Evolutionary conservation across 2,113 vertebrate genomes (phyloP).

Genomic region (Strix aluco): DNA sequence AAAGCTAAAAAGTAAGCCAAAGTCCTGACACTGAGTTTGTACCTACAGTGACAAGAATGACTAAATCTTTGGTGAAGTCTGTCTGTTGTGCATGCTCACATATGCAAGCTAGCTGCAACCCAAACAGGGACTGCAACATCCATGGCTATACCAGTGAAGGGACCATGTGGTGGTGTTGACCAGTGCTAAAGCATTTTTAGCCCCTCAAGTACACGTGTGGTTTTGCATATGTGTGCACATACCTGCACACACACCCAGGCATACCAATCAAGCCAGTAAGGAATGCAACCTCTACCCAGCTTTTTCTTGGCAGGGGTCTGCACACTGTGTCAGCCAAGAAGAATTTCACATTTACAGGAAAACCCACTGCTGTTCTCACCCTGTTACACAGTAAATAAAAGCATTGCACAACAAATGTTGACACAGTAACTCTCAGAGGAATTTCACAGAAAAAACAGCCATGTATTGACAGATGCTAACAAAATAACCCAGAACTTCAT

Average conservation of each 20-base stretch:
- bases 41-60: not conserved
- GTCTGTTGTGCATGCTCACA: not conserved
- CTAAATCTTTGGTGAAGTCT: not conserved
- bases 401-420: not conserved
- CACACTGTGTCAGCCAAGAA: not conserved
- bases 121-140: not conserved
- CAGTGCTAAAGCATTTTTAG: not conserved
- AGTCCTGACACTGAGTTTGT: not conserved
- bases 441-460: not conserved
- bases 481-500: not conserved
- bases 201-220: not conserved
- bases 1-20: not conserved
- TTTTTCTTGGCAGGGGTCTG: not conserved
- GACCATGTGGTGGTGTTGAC: not conserved
- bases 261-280: not conserved
- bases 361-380: not conserved
- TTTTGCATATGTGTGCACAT: not conserved
- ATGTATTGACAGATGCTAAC: not conserved
- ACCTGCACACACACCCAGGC: not conserved
- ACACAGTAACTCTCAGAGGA: not conserved
- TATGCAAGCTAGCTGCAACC: not conserved
- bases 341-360: conserved; percentile 45
- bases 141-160: not conserved
- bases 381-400: conserved; percentile 29
- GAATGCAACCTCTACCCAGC: not conserved